Conservation (phyloP, 2,797 vertebrate genomes). For the Serranus cabrilla region DNA sequence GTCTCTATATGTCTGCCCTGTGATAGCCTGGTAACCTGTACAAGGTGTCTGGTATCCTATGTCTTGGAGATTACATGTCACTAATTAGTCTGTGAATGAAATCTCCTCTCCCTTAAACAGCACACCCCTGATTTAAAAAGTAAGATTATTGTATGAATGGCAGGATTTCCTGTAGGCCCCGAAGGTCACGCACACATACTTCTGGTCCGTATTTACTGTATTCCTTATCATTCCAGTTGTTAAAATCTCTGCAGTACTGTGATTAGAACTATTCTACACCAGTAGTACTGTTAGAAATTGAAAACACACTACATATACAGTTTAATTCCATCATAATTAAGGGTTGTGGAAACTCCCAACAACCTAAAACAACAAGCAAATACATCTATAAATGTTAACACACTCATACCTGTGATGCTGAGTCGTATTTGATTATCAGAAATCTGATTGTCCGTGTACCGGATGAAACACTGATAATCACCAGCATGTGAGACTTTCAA, state of each 20-base stretch:
- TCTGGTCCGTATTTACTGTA: neutral
- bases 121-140: too few species aligned
- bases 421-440: fast-evolving
- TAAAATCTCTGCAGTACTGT: neutral
- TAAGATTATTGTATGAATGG: too few species aligned
- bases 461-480: neutral
- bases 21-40: too few species aligned
- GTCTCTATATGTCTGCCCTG: too few species aligned
- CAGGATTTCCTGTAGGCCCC: too few species aligned
- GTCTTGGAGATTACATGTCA: too few species aligned
- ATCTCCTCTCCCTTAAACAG: too few species aligned
- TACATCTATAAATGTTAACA: neutral
- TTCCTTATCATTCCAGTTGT: neutral
- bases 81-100: too few species aligned
- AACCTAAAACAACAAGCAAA: neutral
- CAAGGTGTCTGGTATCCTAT: too few species aligned
- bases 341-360: neutral
- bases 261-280: neutral
- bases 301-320: neutral
- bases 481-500: conserved; percentile 50
- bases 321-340: neutral
- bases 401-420: conserved; percentile 62
- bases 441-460: fast-evolving
- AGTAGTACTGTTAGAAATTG: neutral
- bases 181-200: neutral